A percentile compares a stretch with the other conserved stretches of the same genome.
Conservation (phyloP, 2,113 vertebrate species). For the Etheostoma cragini region DNA sequence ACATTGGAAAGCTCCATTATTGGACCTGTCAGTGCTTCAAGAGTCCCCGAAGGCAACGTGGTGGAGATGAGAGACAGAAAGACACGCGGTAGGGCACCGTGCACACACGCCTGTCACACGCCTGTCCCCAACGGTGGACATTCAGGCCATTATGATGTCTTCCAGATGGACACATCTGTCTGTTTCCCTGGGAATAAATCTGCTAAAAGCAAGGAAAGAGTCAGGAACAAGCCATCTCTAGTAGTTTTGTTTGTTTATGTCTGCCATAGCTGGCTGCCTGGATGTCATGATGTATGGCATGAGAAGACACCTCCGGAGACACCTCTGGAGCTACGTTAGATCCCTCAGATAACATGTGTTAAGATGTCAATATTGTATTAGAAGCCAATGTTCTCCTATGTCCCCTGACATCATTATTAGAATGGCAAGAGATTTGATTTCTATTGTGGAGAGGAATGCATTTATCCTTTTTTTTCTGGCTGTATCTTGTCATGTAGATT, state of each 20-base stretch:
- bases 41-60: constrained; percentile 72
- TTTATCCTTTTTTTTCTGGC: constrained; percentile 38
- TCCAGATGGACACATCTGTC: constrained; percentile 81
- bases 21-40: constrained; percentile 74
- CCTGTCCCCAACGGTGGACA: constrained; percentile 72
- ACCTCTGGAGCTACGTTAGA: constrained; percentile 25
- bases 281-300: constrained; percentile 47
- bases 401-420: constrained; percentile 40
- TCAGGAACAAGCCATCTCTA: constrained; percentile 42
- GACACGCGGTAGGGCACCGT: constrained; percentile 52
- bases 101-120: constrained; percentile 70
- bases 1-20: constrained; percentile 77
- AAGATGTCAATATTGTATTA: constrained; percentile 55
- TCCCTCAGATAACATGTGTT: constrained; percentile 52
- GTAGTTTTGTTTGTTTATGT: constrained; percentile 69
- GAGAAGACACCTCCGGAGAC: constrained; percentile 9
- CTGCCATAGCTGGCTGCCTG: constrained; percentile 20
- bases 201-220: constrained; percentile 61
- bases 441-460: constrained; percentile 21
- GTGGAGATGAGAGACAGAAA: constrained; percentile 76
- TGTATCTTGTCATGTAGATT: constrained; percentile 59
- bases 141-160: constrained; percentile 75
- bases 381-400: constrained; percentile 41
- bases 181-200: constrained; percentile 68
- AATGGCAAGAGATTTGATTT: constrained; percentile 49